Base-by-base conservation (phyloP, 2,888 invertebrate species). In the Melanargia galathea region DNA sequence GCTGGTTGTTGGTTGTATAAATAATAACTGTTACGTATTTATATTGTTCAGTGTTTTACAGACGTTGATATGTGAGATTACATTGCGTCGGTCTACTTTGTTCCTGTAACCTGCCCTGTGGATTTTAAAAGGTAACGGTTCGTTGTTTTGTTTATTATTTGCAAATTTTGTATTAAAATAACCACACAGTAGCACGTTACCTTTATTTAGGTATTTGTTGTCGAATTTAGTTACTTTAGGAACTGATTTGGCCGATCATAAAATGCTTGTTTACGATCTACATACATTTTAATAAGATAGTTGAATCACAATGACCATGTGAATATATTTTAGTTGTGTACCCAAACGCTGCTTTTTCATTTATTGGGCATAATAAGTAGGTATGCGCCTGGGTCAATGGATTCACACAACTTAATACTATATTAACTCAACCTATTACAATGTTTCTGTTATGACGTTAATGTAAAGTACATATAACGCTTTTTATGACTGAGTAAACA, bases 51-150 rank as follows among this genome's bases (percentile, higher is more conserved):
- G 78, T 82, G 78, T 82, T 80, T 78, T 78, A 77, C 71, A 72
- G 60, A 66, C 70, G 64, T 78, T 78, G 74, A 79, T 83, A 75
- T 74, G 78, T 78, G 78, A 75, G 73, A 73, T 75, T 75, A 73
- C 75, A 79, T 74, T 75, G 79, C 78, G 74, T 78, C 80, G 83
- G 77, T 81, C 80, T 84, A 85, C 84, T 82, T 87, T 81, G 85
- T 86, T 86, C 84, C 84, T 85, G 85, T 79, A 84, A 84, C 83
- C 82, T 83, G 73, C 76, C 77, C 84, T 81, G 84, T 83, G 72
- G 83, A 84, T 85, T 88, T 85, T 75, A 83, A 88, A 88, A 88
- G 88, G 89, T 90, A 90, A 89, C 88, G 87, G 87, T 82, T 80
- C 73, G 72, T 65, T 71, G 72, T 71, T 73, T 72, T 52, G 13